A percentile compares a stretch with the other conserved stretches of the same genome.
Conservation (phyloP, 1,140 invertebrate species). For the Drosophila nigromelanica region DNA sequence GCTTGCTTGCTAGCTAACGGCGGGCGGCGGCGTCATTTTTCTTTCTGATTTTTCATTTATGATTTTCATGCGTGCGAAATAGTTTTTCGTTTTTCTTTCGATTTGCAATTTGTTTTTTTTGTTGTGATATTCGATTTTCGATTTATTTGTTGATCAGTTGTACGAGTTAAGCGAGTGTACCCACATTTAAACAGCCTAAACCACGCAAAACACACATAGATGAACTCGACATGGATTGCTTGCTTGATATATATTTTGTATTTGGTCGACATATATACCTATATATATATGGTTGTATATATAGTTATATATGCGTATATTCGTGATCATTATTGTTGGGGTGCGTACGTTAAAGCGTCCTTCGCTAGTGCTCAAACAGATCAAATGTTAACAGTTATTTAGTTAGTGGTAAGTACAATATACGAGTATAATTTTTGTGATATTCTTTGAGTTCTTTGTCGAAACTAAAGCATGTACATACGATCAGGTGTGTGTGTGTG, state of each 20-base stretch:
- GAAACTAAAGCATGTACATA: conserved; percentile 32
- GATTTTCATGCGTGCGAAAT: conserved; percentile 41
- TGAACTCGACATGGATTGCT: conserved; percentile 83
- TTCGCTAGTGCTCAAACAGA: conserved; percentile 76
- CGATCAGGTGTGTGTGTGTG: conserved; percentile 7
- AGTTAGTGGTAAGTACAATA: conserved; percentile 72
- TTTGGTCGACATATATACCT: conserved; percentile 1
- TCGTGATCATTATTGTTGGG: conserved; percentile 38
- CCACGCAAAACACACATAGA: conserved; percentile 84
- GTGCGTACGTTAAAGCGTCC: conserved; percentile 55
- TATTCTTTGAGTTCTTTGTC: conserved; percentile 23
- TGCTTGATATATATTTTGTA: conserved; percentile 48
- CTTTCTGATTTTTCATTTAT: not conserved
- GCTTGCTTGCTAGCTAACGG: conserved; percentile 30
- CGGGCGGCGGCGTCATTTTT: conserved; percentile 38
- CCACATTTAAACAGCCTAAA: conserved; percentile 83
- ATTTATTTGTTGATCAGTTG: conserved; percentile 25
- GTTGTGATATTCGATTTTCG: conserved; percentile 9
- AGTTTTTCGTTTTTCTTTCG: conserved; percentile 10
- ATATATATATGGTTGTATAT: conserved; percentile 20
- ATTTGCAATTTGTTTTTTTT: not conserved
- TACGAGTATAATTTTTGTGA: conserved; percentile 53
- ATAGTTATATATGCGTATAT: conserved; percentile 51
- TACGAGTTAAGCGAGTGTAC: conserved; percentile 51
- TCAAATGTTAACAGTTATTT: conserved; percentile 78